Evolutionary conservation across 2,888 invertebrate genomes (phyloP).

Genomic region (Micoletzkya japonica): DNA sequence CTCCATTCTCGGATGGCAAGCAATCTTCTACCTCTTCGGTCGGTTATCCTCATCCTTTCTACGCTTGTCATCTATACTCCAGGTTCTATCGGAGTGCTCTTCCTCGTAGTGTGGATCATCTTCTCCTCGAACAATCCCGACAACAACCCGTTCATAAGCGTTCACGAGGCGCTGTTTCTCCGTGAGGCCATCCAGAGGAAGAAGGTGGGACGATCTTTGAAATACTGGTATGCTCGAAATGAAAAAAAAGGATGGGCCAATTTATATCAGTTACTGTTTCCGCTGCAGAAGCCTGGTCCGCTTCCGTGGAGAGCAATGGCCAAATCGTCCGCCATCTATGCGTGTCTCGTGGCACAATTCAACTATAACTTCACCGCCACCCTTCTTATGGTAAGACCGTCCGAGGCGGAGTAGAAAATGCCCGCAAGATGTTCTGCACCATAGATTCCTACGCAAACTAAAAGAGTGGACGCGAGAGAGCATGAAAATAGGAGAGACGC

Average conservation of each 20-base stretch:
- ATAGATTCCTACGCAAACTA: background rate
- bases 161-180: constrained; percentile 9
- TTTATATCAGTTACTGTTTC: background rate
- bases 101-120: constrained; percentile 8
- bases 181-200: constrained; percentile 19
- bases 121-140: constrained; percentile 16
- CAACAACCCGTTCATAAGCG: constrained; percentile 17
- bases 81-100: constrained; percentile 9
- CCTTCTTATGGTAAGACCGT: background rate
- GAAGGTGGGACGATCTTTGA: constrained; percentile 9
- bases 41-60: background rate
- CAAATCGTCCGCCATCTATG: constrained; percentile 3
- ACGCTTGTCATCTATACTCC: background rate
- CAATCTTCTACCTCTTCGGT: constrained; percentile 28
- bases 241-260: background rate
- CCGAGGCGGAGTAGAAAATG: background rate
- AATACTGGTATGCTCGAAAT: background rate
- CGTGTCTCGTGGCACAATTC: constrained; percentile 9
- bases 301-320: constrained; percentile 25
- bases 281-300: background rate
- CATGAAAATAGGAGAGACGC: too few species aligned
- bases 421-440: background rate
- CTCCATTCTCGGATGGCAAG: constrained; percentile 21
- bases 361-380: constrained; percentile 21
- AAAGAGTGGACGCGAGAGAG: background rate